A percentile compares a stretch with the other conserved stretches of the same genome.
Conservation (phyloP, 2,797 vertebrate genomes). For the Tachyglossus aculeatus region DNA sequence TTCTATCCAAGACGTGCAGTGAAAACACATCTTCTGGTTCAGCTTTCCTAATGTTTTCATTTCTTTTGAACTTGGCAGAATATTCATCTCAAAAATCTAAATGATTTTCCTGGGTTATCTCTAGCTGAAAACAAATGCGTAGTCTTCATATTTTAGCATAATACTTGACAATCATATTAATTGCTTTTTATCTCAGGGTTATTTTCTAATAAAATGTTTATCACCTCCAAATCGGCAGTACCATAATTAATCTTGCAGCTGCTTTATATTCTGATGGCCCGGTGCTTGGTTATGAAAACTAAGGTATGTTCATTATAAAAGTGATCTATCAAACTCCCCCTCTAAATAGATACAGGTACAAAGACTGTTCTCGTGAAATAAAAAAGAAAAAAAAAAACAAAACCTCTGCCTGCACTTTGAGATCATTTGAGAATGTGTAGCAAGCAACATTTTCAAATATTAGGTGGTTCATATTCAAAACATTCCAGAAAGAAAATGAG, state of each 20-base stretch:
- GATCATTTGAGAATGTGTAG: too few relatives aligned
- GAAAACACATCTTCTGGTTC: neutral
- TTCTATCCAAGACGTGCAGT: neutral
- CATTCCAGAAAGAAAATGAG: too few relatives aligned
- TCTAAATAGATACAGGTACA: constrained; percentile 7
- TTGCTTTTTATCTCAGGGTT: constrained; percentile 42
- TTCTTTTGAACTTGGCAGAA: neutral
- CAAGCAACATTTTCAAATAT: too few relatives aligned
- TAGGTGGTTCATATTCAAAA: too few relatives aligned
- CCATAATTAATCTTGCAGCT: constrained; percentile 46
- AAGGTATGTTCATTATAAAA: constrained; percentile 29
- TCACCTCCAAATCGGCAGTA: constrained; percentile 1
- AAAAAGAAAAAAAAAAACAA: too few relatives aligned
- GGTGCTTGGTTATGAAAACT: constrained; percentile 23
- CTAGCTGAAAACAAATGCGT: neutral
- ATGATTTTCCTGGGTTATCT: constrained; percentile 1
- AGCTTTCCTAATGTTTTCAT: neutral
- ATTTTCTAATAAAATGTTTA: constrained; percentile 53
- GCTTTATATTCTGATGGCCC: constrained; percentile 27
- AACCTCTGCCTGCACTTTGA: too few relatives aligned
- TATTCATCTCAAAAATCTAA: constrained; percentile 18
- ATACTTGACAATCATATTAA: constrained; percentile 23
- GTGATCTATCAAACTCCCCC: neutral
- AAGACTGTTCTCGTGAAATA: too few relatives aligned
- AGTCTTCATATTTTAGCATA: constrained; percentile 21